Evolutionary conservation across 2,888 invertebrate species (phyloP), one percentile per base, ranked within the genome.

Genomic region (Xylota sylvarum): DNA sequence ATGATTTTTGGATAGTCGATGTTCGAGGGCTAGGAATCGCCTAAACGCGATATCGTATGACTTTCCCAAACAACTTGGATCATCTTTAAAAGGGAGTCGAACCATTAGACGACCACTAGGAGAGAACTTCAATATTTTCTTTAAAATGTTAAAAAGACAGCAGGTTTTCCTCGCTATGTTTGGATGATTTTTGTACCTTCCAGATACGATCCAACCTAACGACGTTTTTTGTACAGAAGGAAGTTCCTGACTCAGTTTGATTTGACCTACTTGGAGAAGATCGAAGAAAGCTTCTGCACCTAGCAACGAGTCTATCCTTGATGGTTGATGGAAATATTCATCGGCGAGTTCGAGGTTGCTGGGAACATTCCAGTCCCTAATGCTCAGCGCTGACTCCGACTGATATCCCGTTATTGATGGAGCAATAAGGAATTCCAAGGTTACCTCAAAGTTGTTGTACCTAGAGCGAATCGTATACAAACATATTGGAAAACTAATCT

Each of bases 151-250:
- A 79, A 76, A 37, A 40, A 7, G 17, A 4, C 43, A 5, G 32
- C 6, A 32, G 6, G 32, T 5, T 32, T 32, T 43, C 7, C 10
- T 58, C 14, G 12, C 5, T 5, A n/a, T 32, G 12, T 4, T 40
- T 4, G 27, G n/a, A 0, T 23, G 7, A 35, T 5, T 50, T n/a
- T 32, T 62, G 7, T 35, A 43, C 40, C 69, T 69, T 5, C 86
- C 88, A n/a, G 73, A 65, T 4, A 88, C 81, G 32, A 87, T 62
- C 84, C 85, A 88, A 5, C 85, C 88, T 19, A 88, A 72, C 32
- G 37, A 30, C 2, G 88, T 86, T 27, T 88, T 85, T 81, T 85
- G 88, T 7, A 88, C 27, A 12, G 83, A 5, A 12, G 85, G 87
- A 30, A 88, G 55, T n/a, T 32, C 40, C 9, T 40, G 60, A 0